Conservation (phyloP, 2,888 invertebrate species). For the Lypha dubia region DNA sequence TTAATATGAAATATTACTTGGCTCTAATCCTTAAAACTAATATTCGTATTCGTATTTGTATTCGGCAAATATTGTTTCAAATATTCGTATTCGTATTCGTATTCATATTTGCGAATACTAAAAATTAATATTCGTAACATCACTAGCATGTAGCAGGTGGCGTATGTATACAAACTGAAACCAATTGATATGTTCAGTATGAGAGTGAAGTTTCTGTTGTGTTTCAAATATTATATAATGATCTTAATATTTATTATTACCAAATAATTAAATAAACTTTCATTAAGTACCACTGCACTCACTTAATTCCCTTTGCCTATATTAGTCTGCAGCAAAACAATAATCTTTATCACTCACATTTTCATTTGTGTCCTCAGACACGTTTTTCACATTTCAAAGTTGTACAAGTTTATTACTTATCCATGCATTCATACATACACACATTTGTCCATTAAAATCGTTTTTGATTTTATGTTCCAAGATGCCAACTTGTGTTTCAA, state of each 20-base stretch:
- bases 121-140: too few species aligned
- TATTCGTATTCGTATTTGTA: too few species aligned
- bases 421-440: not conserved
- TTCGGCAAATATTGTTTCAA: too few species aligned
- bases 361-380: not conserved
- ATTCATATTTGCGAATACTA: too few species aligned
- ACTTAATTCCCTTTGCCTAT: not conserved
- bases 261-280: not conserved
- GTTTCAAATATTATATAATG: not conserved
- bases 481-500: conserved; percentile 7
- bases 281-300: not conserved
- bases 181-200: not conserved
- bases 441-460: conserved; percentile 45
- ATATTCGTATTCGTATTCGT: too few species aligned
- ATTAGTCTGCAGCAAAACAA: not conserved
- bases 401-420: conserved; percentile 33
- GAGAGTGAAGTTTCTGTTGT: not conserved
- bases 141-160: too few species aligned
- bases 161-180: not conserved
- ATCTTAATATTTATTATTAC: not conserved
- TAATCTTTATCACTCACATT: conserved; percentile 2
- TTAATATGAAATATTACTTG: too few species aligned
- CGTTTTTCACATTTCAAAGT: not conserved
- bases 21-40: too few species aligned
- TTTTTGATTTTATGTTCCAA: conserved; percentile 45